Evolutionary conservation across 1,140 invertebrate species (phyloP).

Genomic region (Diploscapter pachys): DNA sequence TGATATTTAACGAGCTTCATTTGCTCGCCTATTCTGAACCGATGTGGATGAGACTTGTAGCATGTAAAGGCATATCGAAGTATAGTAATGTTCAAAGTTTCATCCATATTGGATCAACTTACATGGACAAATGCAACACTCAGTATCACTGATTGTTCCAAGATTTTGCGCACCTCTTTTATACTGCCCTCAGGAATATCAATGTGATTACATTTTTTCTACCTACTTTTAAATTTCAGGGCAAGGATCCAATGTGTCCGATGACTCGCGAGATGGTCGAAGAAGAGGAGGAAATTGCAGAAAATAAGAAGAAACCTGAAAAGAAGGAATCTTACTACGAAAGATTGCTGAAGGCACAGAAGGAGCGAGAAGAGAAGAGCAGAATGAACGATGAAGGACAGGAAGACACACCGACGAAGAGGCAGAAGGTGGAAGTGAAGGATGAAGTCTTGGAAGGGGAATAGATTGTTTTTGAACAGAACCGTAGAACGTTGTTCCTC

Average conservation of each 20-base stretch:
- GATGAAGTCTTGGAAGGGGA: constrained; percentile 2
- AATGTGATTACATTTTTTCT: not conserved
- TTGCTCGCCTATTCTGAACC: no score
- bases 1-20: no score
- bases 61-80: not conserved
- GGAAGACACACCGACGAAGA: not conserved
- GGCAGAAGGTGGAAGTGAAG: not conserved
- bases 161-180: not conserved
- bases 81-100: not conserved
- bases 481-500: no score
- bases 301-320: constrained; percentile 17
- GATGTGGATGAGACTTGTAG: not conserved
- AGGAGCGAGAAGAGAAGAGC: constrained; percentile 7
- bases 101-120: not conserved
- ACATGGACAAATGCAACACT: constrained; percentile 3
- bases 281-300: constrained; percentile 12
- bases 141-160: not conserved
- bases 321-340: constrained; percentile 18
- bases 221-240: not conserved
- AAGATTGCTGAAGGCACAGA: constrained; percentile 17
- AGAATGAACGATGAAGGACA: not conserved
- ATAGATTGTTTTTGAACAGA: not conserved
- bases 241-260: constrained; percentile 17
- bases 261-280: constrained; percentile 22
- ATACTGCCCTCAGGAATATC: not conserved